A percentile compares a stretch with the other conserved stretches of the same genome.
Evolutionary conservation across 1,140 invertebrate species (phyloP).

Genomic region (Rhopalosiphum padi): DNA sequence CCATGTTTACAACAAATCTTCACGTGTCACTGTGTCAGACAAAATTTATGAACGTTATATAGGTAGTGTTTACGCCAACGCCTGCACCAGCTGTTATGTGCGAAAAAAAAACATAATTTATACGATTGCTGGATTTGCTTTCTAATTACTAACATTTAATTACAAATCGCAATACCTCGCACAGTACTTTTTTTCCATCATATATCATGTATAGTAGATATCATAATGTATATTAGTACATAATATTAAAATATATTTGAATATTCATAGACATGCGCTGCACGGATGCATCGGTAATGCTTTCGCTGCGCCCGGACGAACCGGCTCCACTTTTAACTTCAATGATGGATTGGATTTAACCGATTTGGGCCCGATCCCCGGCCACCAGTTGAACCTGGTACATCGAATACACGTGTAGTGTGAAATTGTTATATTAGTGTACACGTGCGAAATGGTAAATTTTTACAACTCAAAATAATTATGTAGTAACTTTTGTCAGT

Average conservation of each 20-base stretch:
- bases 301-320: not conserved
- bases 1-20: not conserved
- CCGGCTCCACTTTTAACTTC: not conserved
- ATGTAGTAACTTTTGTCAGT: too few relatives aligned
- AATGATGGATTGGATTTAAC: not conserved
- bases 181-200: not conserved
- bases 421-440: not conserved
- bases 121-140: not conserved
- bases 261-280: not conserved
- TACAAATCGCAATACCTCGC: not conserved
- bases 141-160: not conserved
- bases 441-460: not conserved
- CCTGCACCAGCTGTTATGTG: not conserved
- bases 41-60: slow-evolving; percentile 8
- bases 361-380: too few relatives aligned
- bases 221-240: not conserved
- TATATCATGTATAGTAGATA: not conserved
- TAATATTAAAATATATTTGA: not conserved
- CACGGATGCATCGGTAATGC: not conserved
- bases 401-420: not conserved
- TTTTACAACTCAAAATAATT: not conserved
- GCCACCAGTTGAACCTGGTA: not conserved
- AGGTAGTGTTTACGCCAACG: not conserved
- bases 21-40: not conserved
- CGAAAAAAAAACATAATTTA: slow-evolving; percentile 8